Evolutionary conservation across 2,888 invertebrate species (phyloP).

Genomic region (Ornithoptera priamus): DNA sequence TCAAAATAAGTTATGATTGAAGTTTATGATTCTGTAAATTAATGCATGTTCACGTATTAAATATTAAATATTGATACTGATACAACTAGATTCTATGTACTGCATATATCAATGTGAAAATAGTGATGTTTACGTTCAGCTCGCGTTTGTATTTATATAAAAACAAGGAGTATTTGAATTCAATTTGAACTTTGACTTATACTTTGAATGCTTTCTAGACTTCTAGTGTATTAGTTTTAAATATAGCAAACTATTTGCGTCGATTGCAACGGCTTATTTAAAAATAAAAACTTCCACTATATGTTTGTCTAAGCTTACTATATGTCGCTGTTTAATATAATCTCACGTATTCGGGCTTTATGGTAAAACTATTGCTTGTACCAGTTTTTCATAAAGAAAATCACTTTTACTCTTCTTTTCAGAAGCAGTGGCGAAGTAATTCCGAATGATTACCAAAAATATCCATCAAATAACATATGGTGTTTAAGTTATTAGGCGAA

Average conservation of each 20-base stretch:
- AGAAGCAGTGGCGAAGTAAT: neutral
- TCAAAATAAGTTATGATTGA: no score
- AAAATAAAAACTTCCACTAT: no score
- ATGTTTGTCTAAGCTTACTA: no score
- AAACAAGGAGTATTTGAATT: conserved; percentile 15
- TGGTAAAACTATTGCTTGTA: no score
- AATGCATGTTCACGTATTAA: neutral
- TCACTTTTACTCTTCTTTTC: neutral
- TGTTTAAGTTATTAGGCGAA: conserved; percentile 21
- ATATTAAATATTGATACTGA: no score
- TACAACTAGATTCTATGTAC: neutral
- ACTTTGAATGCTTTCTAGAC: conserved; percentile 12
- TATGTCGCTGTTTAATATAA: no score
- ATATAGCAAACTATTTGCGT: conserved; percentile 1
- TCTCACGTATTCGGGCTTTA: no score
- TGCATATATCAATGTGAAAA: conserved; percentile 7
- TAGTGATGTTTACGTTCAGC: conserved; percentile 16
- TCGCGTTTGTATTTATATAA: conserved; percentile 14
- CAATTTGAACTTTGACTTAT: conserved; percentile 15
- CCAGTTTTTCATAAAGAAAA: neutral
- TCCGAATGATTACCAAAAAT: neutral
- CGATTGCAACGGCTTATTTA: neutral
- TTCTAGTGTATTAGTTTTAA: neutral
- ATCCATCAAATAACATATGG: conserved; percentile 1
- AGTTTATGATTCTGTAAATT: neutral